Base-by-base conservation (phyloP, 1,140 invertebrate species). In the Macrotrachela quadricornifera region DNA sequence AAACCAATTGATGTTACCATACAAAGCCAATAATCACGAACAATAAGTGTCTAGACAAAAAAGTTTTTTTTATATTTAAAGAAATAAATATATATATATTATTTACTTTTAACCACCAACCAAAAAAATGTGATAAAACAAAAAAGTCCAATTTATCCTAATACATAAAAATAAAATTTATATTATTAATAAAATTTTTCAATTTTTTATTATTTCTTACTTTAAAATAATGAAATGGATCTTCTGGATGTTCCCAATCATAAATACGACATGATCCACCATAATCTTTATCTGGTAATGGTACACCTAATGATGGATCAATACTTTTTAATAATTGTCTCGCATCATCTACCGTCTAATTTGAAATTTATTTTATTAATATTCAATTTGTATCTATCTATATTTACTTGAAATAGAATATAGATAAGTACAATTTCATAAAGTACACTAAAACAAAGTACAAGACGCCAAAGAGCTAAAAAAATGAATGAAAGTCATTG, bases 11-110 rank as follows among this genome's bases (percentile, higher is more conserved):
- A 77, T 30, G 76, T 65, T 0, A 77, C 74, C n/a, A 64, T 73
- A 59, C 75, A 77, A 16, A 78, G 64, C 76, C 76, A 77, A 71
- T 73, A 77, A 60, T 78, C 76, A 49, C 76, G 62, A 15, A 78
- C 60, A 44, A 77, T 71, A 42, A 78, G 60, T 11, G 72, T 73
- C 70, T 72, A 56, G n/a, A n/a, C n/a, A n/a, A n/a, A 50, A 15
- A 15, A 15, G 4, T 37, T 10, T 38, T 38, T 36, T 48, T 38
- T 48, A 15, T 36, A 48, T 30, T 30, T 41, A 41, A n/a, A 6
- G 1, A 13, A 3, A 13, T 41, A 6, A 3, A 17, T 11, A 36
- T 48, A n/a, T 37, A 49, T 30, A 2, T 4, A 40, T 41, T 30
- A 47, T 49, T 49, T 56, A 61, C 75, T 74, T 63, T 77, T 77